phyloP scores from a whole-genome alignment of 2,797 vertebrate species.

The Aythya fuligula region DNA sequence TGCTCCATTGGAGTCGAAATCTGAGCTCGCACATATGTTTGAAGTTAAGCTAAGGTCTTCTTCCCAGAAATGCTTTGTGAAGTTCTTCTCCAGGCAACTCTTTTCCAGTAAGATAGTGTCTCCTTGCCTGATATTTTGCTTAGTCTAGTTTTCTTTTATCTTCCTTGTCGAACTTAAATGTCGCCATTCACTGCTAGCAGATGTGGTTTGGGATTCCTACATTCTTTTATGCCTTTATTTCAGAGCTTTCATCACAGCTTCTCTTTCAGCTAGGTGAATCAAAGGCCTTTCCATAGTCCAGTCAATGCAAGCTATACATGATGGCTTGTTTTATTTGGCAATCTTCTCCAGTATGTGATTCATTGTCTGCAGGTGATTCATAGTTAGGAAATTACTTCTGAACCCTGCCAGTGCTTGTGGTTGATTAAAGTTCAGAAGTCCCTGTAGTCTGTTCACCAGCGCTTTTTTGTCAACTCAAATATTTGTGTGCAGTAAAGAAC shows the following conservation, averaged over 20 bases:
- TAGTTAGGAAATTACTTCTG: constrained; percentile 84
- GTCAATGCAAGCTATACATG: constrained; percentile 77
- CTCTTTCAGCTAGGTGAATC: constrained; percentile 76
- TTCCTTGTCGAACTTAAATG: constrained; percentile 65
- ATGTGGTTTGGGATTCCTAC: constrained; percentile 68
- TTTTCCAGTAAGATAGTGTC: constrained; percentile 69
- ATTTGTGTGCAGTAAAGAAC: constrained; percentile 77
- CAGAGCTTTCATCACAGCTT: constrained; percentile 72
- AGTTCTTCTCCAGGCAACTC: constrained; percentile 59
- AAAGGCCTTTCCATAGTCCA: constrained; percentile 77
- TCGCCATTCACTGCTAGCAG: constrained; percentile 68
- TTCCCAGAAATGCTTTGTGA: constrained; percentile 66
- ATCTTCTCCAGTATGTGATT: constrained; percentile 79
- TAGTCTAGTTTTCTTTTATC: constrained; percentile 65
- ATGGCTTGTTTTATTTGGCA: constrained; percentile 85
- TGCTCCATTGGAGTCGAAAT: constrained; percentile 44
- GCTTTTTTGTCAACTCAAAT: constrained; percentile 79
- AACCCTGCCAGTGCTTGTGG: constrained; percentile 81
- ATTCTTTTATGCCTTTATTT: constrained; percentile 74
- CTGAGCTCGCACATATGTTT: constrained; percentile 58
- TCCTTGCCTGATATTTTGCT: constrained; percentile 64
- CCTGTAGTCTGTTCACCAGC: constrained; percentile 77
- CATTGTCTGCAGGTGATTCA: constrained; percentile 86
- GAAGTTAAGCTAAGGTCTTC: constrained; percentile 69
- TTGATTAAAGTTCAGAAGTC: constrained; percentile 84